Evolutionary conservation across 1,140 invertebrate species (phyloP).

Genomic region (Listronotus bonariensis): DNA sequence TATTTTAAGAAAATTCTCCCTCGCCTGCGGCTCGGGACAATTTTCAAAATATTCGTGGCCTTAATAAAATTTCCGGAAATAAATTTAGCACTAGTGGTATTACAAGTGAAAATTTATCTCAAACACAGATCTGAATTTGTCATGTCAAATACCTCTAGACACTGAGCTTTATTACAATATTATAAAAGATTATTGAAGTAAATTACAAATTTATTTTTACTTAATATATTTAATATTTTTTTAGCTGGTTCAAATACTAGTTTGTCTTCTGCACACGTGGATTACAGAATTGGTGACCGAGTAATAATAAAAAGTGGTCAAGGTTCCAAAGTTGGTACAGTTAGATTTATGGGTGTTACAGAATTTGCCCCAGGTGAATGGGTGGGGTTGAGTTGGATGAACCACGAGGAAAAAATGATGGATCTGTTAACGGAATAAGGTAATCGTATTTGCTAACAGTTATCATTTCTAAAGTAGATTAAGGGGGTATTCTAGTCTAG

Average conservation of each 20-base stretch:
- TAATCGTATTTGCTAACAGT: constrained; percentile 46
- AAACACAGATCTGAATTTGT: too few species aligned
- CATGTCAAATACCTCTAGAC: too few species aligned
- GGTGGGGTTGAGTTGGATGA: constrained; percentile 96
- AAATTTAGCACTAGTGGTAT: too few species aligned
- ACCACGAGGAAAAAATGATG: constrained; percentile 93
- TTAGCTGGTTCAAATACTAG: constrained; percentile 69
- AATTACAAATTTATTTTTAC: too few species aligned
- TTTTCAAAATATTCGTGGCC: too few species aligned
- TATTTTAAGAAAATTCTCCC: too few species aligned
- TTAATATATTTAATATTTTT: constrained; percentile 22
- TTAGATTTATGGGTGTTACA: constrained; percentile 82
- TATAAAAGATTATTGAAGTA: too few species aligned
- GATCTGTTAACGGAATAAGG: constrained; percentile 86
- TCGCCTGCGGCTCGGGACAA: too few species aligned
- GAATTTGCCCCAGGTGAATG: constrained; percentile 91
- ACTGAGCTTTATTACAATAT: too few species aligned
- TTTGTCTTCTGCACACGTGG: constrained; percentile 58
- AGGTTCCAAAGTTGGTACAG: constrained; percentile 85
- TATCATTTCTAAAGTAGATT: background rate
- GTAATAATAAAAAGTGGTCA: constrained; percentile 87
- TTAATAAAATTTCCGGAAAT: too few species aligned
- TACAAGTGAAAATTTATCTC: too few species aligned
- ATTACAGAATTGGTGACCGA: constrained; percentile 82
- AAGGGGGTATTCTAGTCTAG: too few species aligned